Conservation (phyloP, 2,797 vertebrate genomes). For the Eulemur rubriventer region DNA sequence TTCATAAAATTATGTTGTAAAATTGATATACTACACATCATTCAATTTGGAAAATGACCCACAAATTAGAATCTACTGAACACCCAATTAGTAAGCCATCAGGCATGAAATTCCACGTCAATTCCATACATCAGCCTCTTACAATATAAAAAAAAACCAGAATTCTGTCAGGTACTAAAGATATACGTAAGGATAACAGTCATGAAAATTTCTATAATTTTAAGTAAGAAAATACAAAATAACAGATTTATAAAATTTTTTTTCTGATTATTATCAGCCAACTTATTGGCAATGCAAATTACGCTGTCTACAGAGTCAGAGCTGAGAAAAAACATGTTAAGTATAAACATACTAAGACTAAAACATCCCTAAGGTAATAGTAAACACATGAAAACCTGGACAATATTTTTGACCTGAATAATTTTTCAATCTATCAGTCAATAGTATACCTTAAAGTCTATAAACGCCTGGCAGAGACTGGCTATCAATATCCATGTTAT, state of each 20-base stretch:
- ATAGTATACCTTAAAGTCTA: neutral
- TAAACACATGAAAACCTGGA: neutral
- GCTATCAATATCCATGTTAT: neutral
- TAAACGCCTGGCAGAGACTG: neutral
- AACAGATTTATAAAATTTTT: neutral
- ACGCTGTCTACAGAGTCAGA: neutral
- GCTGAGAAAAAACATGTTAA: neutral
- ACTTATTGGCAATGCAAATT: neutral
- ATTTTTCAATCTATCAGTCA: neutral
- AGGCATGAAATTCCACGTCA: neutral
- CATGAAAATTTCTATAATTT: neutral
- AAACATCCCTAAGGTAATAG: neutral
- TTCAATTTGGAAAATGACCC: neutral
- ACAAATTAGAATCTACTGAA: constrained; percentile 21
- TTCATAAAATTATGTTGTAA: neutral
- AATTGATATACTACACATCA: neutral
- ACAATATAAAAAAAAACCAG: neutral
- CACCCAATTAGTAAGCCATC: neutral
- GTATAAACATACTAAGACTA: neutral
- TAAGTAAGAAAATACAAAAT: constrained; percentile 13
- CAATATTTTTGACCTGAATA: neutral
- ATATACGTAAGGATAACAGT: neutral
- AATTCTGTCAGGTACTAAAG: neutral
- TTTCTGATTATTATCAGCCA: neutral
- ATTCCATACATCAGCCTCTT: neutral